Conservation (phyloP, 2,113 vertebrate species). For the Mugil cephalus region DNA sequence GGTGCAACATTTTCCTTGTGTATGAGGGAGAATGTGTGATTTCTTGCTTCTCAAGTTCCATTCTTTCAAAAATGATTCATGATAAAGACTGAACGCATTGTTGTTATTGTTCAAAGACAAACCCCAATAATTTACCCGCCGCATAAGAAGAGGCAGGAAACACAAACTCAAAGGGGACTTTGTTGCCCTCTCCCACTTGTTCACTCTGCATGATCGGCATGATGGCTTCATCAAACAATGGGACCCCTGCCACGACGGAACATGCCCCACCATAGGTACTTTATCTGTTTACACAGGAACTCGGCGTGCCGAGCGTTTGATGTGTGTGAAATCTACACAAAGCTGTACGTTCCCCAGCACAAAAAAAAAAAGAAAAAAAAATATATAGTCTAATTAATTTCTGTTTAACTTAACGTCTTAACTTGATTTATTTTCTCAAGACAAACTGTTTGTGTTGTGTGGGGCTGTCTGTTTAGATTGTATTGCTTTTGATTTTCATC, state of each 20-base stretch:
- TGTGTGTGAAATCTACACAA: constrained; percentile 10
- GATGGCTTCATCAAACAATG: constrained; percentile 65
- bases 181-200: constrained; percentile 30
- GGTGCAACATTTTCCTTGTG: neutral
- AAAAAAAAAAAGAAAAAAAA: no score
- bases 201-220: constrained; percentile 2
- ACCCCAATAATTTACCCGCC: constrained; percentile 36
- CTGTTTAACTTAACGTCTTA: neutral
- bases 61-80: constrained; percentile 26
- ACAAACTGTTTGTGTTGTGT: neutral
- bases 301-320: constrained; percentile 39
- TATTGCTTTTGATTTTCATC: neutral
- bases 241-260: constrained; percentile 54
- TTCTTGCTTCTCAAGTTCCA: constrained; percentile 3
- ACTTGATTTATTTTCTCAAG: neutral
- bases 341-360: no score
- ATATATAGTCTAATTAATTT: neutral
- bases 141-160: constrained; percentile 53
- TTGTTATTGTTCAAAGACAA: constrained; percentile 49
- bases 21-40: constrained; percentile 3
- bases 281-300: constrained; percentile 55
- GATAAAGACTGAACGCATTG: constrained; percentile 2
- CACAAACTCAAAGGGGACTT: constrained; percentile 46
- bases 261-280: constrained; percentile 34
- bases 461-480: neutral